A percentile compares a stretch with the other conserved stretches of the same genome.
These are phyloP conservation scores for Plectropomus leopardus DNA, from an alignment of 2,113 vertebrate species.

Conservation along the genomic window DNA sequence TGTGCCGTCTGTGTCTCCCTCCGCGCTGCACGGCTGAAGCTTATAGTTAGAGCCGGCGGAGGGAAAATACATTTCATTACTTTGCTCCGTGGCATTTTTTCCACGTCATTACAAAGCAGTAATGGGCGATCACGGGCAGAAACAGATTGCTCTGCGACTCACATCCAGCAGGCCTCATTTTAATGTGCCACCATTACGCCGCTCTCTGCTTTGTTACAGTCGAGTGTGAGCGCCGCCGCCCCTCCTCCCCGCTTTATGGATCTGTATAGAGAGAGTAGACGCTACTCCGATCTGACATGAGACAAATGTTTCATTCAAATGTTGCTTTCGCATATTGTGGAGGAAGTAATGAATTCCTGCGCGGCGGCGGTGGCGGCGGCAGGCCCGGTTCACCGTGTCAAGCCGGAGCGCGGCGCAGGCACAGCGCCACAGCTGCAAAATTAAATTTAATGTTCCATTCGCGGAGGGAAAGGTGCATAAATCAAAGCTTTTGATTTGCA, in stretches of 20 bases:
- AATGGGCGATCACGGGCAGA: too few relatives aligned
- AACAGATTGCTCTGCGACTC: too few relatives aligned
- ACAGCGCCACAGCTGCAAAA: slow-evolving; percentile 91
- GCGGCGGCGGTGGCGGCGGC: slow-evolving; percentile 75
- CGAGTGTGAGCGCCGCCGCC: slow-evolving; percentile 20
- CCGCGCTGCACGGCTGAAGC: too few relatives aligned
- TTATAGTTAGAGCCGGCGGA: too few relatives aligned
- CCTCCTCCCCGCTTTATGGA: slow-evolving; percentile 60
- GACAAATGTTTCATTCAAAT: slow-evolving; percentile 99
- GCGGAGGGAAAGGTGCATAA: slow-evolving; percentile 93
- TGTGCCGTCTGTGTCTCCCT: too few relatives aligned
- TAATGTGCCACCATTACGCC: slow-evolving; percentile 77
- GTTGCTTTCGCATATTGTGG: slow-evolving; percentile 96
- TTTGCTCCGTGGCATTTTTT: too few relatives aligned
- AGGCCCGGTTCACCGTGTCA: slow-evolving; percentile 93
- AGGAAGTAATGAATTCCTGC: slow-evolving; percentile 96
- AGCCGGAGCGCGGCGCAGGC: slow-evolving; percentile 82
- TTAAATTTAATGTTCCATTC: slow-evolving; percentile 98
- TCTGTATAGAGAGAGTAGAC: slow-evolving; percentile 84
- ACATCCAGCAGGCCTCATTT: slow-evolving; percentile 81
- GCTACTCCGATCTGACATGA: slow-evolving; percentile 93
- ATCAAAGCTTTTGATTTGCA: slow-evolving; percentile 98
- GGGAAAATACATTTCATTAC: too few relatives aligned
- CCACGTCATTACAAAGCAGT: too few relatives aligned
- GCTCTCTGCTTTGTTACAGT: slow-evolving; percentile 57